These are phyloP conservation scores for Acleris laterana DNA, from an alignment of 2,888 invertebrate genomes.

Conservation along the genomic window DNA sequence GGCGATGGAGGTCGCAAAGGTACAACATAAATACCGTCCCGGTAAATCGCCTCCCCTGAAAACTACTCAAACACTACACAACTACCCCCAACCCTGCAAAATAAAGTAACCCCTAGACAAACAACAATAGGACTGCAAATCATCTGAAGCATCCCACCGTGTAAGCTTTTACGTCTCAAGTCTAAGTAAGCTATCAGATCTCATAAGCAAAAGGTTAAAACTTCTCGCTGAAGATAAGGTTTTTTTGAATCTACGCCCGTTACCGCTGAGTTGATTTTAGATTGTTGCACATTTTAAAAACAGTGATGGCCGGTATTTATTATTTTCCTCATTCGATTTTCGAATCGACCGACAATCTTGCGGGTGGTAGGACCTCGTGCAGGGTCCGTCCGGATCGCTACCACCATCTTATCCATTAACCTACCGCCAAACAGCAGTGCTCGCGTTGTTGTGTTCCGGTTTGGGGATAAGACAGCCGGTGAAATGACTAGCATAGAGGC, in stretches of 20 bases:
- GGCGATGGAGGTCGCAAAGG: conserved; percentile 17
- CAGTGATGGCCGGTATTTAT: conserved; percentile 13
- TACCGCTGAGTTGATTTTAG: conserved; percentile 52
- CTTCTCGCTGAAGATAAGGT: conserved; percentile 45
- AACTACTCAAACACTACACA: conserved; percentile 51
- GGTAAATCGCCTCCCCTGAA: conserved; percentile 50
- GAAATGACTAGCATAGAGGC: too few relatives aligned
- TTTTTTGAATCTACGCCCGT: conserved; percentile 57
- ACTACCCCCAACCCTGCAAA: conserved; percentile 39
- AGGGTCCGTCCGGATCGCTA: too few relatives aligned
- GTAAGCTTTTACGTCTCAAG: conserved; percentile 46
- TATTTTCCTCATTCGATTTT: too few relatives aligned
- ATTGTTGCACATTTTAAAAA: conserved; percentile 44
- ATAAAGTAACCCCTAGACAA: too few relatives aligned
- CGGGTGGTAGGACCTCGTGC: too few relatives aligned
- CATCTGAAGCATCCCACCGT: conserved; percentile 33
- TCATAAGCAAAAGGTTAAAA: conserved; percentile 49
- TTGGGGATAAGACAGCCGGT: too few relatives aligned
- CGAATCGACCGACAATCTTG: too few relatives aligned
- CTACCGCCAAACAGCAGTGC: too few relatives aligned
- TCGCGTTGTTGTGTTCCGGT: too few relatives aligned
- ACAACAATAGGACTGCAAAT: conserved; percentile 53
- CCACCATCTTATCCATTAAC: too few relatives aligned
- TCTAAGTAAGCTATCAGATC: conserved; percentile 53
- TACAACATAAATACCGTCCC: conserved; percentile 48